phyloP scores from a whole-genome alignment of 2,113 vertebrate species.

The Apus apus region DNA sequence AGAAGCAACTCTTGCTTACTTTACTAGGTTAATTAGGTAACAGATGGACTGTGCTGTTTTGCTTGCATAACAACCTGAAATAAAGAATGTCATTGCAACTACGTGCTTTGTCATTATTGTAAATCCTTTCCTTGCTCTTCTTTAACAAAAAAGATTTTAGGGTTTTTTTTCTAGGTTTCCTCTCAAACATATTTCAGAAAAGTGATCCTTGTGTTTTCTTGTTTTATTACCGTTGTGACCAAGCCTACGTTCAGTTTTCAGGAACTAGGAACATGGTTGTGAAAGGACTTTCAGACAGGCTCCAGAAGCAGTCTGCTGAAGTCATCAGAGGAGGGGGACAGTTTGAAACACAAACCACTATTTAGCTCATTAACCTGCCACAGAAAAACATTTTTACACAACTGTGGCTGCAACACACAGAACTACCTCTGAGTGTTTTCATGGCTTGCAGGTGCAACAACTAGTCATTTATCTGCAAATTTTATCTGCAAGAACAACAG shows the following conservation, averaged over 20 bases:
- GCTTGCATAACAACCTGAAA: conserved; percentile 8
- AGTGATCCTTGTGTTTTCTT: background rate
- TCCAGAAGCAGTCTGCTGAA: background rate
- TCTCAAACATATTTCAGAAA: background rate
- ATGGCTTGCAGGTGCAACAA: background rate
- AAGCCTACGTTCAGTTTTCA: background rate
- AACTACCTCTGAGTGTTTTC: background rate
- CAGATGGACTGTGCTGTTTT: background rate
- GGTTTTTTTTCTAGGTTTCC: background rate
- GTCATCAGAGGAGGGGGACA: background rate
- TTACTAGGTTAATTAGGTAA: background rate
- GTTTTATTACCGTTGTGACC: background rate
- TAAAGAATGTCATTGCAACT: conserved; percentile 1
- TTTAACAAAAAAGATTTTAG: background rate
- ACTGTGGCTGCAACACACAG: background rate
- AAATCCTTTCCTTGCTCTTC: background rate
- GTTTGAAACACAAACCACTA: background rate
- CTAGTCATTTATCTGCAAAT: background rate
- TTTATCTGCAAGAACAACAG: background rate
- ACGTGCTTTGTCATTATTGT: background rate
- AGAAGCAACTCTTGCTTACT: background rate
- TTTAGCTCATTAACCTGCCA: background rate
- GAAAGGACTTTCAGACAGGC: background rate
- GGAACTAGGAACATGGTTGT: background rate
- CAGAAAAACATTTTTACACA: background rate